These are phyloP conservation scores for Eupithecia vulgata DNA, from an alignment of 2,888 invertebrate species.

Conservation along the genomic window DNA sequence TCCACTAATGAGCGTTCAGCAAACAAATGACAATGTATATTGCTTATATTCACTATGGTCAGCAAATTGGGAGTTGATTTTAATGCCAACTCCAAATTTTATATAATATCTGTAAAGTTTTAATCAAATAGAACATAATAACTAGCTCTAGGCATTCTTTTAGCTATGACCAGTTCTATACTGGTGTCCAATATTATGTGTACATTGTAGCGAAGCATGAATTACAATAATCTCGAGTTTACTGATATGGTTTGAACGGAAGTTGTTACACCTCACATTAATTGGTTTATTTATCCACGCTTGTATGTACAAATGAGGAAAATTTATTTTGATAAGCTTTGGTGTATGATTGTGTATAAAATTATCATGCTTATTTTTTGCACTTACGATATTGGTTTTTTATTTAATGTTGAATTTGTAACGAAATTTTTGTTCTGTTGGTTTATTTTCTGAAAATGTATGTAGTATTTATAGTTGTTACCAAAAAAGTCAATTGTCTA, in stretches of 20 bases:
- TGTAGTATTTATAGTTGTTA: slow-evolving; percentile 66
- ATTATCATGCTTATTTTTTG: slow-evolving; percentile 53
- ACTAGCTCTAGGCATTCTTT: slow-evolving; percentile 75
- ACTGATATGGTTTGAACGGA: slow-evolving; percentile 48
- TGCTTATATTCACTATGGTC: slow-evolving; percentile 27
- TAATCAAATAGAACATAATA: slow-evolving; percentile 51
- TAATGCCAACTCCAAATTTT: slow-evolving; percentile 26
- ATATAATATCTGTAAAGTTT: slow-evolving; percentile 57
- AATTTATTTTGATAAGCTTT: slow-evolving; percentile 57
- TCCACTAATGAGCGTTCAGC: slow-evolving; percentile 48
- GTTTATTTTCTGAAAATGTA: slow-evolving; percentile 57
- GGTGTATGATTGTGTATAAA: slow-evolving; percentile 42
- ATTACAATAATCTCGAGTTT: slow-evolving; percentile 47
- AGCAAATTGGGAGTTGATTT: slow-evolving; percentile 25
- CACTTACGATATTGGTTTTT: slow-evolving; percentile 49
- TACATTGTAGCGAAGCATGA: slow-evolving; percentile 57
- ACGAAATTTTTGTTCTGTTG: slow-evolving; percentile 65
- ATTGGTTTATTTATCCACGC: slow-evolving; percentile 50
- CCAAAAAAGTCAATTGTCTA: slow-evolving; percentile 74
- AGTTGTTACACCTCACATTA: slow-evolving; percentile 49
- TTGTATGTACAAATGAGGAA: slow-evolving; percentile 54
- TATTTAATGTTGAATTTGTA: slow-evolving; percentile 61
- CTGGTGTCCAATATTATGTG: slow-evolving; percentile 67
- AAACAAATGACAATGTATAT: slow-evolving; percentile 31
- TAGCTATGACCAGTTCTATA: slow-evolving; percentile 62